Evolutionary conservation across 2,888 invertebrate genomes (phyloP).

Genomic region (Agrotis segetum): DNA sequence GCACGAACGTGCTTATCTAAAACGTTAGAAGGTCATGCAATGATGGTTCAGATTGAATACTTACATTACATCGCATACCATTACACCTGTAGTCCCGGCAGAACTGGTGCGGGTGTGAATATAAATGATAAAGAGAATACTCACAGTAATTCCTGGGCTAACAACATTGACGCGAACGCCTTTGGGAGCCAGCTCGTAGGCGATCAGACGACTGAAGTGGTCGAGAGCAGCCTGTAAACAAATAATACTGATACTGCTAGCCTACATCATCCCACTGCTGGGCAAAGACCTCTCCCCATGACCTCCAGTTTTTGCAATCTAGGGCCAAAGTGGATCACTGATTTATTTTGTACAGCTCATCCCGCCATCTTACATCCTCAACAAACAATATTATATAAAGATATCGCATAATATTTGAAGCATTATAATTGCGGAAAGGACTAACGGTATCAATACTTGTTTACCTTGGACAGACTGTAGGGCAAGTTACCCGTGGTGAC

Average conservation of each 20-base stretch:
- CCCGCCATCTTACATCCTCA: not conserved
- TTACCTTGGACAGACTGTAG: constrained; percentile 96
- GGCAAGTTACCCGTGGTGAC: constrained; percentile 95
- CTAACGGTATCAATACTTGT: no score
- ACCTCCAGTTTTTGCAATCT: no score
- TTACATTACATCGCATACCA: no score
- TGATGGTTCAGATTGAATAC: not conserved
- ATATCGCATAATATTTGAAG: no score
- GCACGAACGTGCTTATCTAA: constrained; percentile 43
- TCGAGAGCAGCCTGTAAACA: constrained; percentile 70
- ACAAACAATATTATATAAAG: not conserved
- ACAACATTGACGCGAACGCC: constrained; percentile 93
- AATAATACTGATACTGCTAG: not conserved
- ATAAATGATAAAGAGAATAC: constrained; percentile 25
- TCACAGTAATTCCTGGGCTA: constrained; percentile 94
- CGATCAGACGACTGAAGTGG: constrained; percentile 89
- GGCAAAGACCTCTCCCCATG: no score
- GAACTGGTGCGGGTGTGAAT: no score
- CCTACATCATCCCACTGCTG: no score
- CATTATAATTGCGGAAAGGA: no score
- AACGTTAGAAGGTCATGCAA: not conserved
- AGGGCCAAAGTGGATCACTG: no score
- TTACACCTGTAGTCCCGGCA: no score
- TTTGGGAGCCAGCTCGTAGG: constrained; percentile 92
- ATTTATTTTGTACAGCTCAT: no score